These are phyloP conservation scores for Machimus atricapillus DNA, from an alignment of 2,888 invertebrate species.

Conservation along the genomic window DNA sequence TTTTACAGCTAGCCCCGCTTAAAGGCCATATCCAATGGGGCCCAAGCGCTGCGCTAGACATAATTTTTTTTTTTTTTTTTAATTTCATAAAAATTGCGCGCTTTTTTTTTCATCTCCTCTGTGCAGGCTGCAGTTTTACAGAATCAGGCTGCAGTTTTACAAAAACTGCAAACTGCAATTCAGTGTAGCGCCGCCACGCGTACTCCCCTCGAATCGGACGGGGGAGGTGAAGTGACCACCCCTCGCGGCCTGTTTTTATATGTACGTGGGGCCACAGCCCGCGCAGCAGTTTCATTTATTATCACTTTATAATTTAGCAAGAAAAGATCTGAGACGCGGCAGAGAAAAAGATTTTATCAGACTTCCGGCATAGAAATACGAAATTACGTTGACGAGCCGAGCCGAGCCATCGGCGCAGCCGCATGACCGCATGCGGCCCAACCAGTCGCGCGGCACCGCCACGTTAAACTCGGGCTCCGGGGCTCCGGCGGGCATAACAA, in stretches of 20 bases:
- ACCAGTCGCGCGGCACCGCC: not conserved
- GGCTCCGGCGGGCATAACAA: not conserved
- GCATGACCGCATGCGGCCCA: not conserved
- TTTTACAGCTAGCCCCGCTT: constrained; percentile 19
- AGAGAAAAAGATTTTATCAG: constrained; percentile 41
- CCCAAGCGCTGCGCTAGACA: not conserved
- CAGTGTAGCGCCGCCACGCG: not conserved
- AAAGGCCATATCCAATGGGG: not conserved
- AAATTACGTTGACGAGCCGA: constrained; percentile 36
- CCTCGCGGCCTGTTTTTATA: not conserved
- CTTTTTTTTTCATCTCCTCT: not conserved
- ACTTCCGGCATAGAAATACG: constrained; percentile 46
- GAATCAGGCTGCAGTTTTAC: not conserved
- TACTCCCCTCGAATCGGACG: not conserved
- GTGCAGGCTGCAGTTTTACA: not conserved
- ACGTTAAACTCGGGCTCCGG: not conserved
- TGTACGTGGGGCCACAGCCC: not conserved
- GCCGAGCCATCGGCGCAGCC: not conserved
- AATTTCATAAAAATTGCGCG: not conserved
- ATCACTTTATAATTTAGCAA: constrained; percentile 43
- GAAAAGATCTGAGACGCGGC: constrained; percentile 5
- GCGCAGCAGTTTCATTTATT: constrained; percentile 37
- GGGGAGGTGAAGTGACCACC: not conserved
- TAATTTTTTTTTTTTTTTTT: not conserved
- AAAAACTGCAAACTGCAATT: not conserved